Base-by-base conservation (phyloP, 2,888 invertebrate genomes). In the Cheilosia vulpina region DNA sequence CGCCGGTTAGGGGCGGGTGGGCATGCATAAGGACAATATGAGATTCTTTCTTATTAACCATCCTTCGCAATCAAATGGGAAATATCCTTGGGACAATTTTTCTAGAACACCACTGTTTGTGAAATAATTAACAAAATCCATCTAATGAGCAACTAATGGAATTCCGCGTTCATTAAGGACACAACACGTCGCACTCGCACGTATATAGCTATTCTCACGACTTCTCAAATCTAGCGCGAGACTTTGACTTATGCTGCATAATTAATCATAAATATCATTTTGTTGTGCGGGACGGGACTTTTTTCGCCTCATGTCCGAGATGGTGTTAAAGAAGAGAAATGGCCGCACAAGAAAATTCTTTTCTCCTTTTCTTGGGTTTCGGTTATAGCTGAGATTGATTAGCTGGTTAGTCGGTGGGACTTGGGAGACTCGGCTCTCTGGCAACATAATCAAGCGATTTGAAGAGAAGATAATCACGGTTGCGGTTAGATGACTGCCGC, bases 81-180 rank as follows among this genome's bases (percentile, higher is more conserved):
- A 21, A 47, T 69, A 84, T 83, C 83, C 83, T 84, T 84, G 79
- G 71, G 79, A 79, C 69, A 50, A 62, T 66, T 80, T 68, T 73
- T 62, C 62, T 52, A 53, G 11, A 43, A 60, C 45, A 52, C 19
- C 47, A 11, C 17, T 7, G 27, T 47, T 27, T n/a, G 6, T 38
- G 57, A 71, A 77, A 77, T 82, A 81, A 85, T 85, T 81, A 85
- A 85, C 62, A 77, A 77, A 69, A 69, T 34, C 71, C 55, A 66
- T 85, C 85, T 81, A 85, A 85, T 85, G 85, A 85, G 72, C 57
- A 85, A 62, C 81, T 85, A 85, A 81, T 85, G 81, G 81, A 85
- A 85, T 85, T 80, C 47, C 43, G 55, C 55, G 60, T 80, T 47
- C 80, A 85, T 76, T 85, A 85, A 85, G 85, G 80, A 85, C 81